Evolutionary conservation across 2,113 vertebrate species (phyloP), one percentile per base, ranked within the genome.

Genomic region (Oplegnathus fasciatus): DNA sequence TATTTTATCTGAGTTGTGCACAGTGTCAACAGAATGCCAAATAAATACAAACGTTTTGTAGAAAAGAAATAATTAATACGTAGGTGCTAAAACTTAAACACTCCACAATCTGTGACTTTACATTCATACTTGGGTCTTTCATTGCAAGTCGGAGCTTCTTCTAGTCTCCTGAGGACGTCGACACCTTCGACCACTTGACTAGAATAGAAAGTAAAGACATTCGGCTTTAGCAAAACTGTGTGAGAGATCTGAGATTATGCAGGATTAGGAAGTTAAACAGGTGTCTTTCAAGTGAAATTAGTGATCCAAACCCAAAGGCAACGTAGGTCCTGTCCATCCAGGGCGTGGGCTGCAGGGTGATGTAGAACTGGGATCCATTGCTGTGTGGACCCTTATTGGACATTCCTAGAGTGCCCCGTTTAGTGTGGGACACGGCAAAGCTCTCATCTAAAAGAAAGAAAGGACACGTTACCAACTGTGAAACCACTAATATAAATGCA

Each of bases 301-400:
- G 20, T 42, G 4, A 69, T 82, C 96, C 96, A 4, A 93, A 99
- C 97, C 98, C 97, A 86, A 98, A 99, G 75, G 97, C 97, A 62
- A 98, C 95, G 0, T 96, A 96, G 91, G 96, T 97, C 92, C 74
- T 94, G 86, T 99, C 96, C 94, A 98, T 91, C 92, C 98, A 97
- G 11, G 88, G 92, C 11, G 94, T 69, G 72, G 97, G 88, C 87
- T 97, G 96, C n/a, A 99, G 91, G 15, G 97, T 98, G 92, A 98
- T 96, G 85, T 98, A 98, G 92, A 99, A 98, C 87, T 99, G 96
- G 0, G 95, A 98, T 37, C 90, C 93, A 0, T 99, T 99, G 84
- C 87, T 98, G 77, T 99, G 97, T n/a, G 76, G 84, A 50, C 97
- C 96, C 83, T 95, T 96, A 92, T 97, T 99, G 86, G 95, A 96